Evolutionary conservation across 2,113 vertebrate genomes (phyloP), one percentile per base, ranked within the genome.

Genomic region (Phoxinus phoxinus): DNA sequence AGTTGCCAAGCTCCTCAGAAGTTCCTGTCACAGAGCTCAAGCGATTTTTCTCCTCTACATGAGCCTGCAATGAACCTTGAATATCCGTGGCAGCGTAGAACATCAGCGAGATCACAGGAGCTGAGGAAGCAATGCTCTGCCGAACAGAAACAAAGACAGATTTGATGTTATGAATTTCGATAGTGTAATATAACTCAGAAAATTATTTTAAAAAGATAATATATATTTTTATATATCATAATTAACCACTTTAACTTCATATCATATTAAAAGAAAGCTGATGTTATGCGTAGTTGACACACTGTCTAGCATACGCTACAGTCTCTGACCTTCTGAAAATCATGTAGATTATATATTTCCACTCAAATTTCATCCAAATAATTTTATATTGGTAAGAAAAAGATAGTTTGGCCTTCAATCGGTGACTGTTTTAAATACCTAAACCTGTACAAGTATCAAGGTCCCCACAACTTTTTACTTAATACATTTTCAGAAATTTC

Each of bases 61-160:
- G 94, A 0, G 97, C 94, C 76, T 92, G 87, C 73, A 99, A 94
- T 0, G 87, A 90, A 30, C 97, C 97, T 82, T 98, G 96, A 23
- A 94, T 92, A 1, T 99, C 97, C 1, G 96, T 95, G 21, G 97
- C 97, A n/a, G 96, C 90, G 3, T 99, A 99, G 92, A 99, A 97
- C 93, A 99, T 95, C 67, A 99, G 91, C 6, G 98, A 99, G 81
- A 99, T 87, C 80, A 98, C 94, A 1, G 95, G 94, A 0, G 89
- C 87, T 56, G 92, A 93, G 78, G 88, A 86, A 51, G 92, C 88
- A 4, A 93, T 92, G 35, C 91, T 93, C 88, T 95, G 91, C 4
- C 51, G 48, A 80, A 74, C 11, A 87, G 25, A 77, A 74, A 81
- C 87, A 21, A 86, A 53, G 10, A 58, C 41, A 30, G n/a, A n/a